A percentile compares a stretch with the other conserved stretches of the same genome.
These are phyloP conservation scores for Sebastes matsubarae DNA, from an alignment of 2,797 vertebrate genomes.

Conservation along the genomic window DNA sequence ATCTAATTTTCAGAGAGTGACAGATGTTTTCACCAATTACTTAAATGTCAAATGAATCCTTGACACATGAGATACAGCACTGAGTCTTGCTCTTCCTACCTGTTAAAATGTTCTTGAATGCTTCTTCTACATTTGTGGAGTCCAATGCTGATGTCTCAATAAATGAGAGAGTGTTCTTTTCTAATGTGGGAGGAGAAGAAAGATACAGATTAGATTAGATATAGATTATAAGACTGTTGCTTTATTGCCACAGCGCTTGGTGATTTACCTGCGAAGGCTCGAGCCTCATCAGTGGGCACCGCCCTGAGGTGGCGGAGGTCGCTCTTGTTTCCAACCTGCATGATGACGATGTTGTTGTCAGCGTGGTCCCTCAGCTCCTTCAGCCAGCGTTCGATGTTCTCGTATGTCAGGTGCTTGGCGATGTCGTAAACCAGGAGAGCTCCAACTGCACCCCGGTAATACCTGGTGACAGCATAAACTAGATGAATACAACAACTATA, in stretches of 20 bases:
- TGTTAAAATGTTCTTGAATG: constrained; percentile 98
- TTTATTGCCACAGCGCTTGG: rapidly evolving
- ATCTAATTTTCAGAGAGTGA: background rate
- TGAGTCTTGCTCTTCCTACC: constrained; percentile 73
- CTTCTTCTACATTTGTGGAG: constrained; percentile 97
- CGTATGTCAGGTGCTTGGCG: constrained; percentile 94
- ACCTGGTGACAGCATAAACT: constrained; percentile 74
- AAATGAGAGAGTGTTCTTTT: constrained; percentile 98
- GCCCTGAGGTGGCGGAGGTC: constrained; percentile 94
- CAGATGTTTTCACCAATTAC: too few species aligned
- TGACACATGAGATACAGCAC: too few species aligned
- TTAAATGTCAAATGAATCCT: too few species aligned
- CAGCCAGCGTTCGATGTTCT: constrained; percentile 96
- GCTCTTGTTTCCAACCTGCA: constrained; percentile 97
- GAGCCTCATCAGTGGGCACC: constrained; percentile 93
- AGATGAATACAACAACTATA: background rate
- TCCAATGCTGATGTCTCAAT: constrained; percentile 98
- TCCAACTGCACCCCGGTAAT: constrained; percentile 93
- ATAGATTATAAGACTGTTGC: background rate
- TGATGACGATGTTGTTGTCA: constrained; percentile 96
- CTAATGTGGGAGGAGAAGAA: constrained; percentile 73
- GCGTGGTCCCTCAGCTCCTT: constrained; percentile 96
- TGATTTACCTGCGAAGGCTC: constrained; percentile 89
- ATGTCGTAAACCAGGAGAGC: constrained; percentile 95
- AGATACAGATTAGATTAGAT: background rate